These are phyloP conservation scores for Notamacropus eugenii DNA, from an alignment of 2,797 vertebrate genomes.

Conservation along the genomic window DNA sequence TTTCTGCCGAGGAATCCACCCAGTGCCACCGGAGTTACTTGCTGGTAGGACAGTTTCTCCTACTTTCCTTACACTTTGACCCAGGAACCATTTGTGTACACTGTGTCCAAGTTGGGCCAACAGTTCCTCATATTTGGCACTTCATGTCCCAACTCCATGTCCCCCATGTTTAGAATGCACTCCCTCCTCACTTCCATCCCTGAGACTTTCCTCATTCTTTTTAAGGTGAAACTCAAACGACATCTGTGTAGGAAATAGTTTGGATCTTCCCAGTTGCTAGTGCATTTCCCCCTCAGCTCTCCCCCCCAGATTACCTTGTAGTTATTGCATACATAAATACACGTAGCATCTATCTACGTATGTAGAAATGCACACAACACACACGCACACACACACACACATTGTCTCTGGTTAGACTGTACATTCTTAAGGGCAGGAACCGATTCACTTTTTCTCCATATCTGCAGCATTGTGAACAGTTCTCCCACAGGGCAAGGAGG, in stretches of 20 bases:
- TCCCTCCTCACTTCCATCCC: background rate
- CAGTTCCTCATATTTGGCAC: background rate
- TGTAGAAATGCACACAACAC: background rate
- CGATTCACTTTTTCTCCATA: background rate
- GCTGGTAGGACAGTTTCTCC: conserved; percentile 84
- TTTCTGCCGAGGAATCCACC: conserved; percentile 84
- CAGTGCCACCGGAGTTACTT: conserved; percentile 92
- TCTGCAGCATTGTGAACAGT: background rate
- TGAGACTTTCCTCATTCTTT: background rate
- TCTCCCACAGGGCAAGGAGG: background rate
- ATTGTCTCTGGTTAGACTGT: background rate
- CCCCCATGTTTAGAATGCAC: background rate
- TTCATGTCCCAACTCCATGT: background rate
- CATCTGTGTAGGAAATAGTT: background rate
- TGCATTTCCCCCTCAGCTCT: background rate
- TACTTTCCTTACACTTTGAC: background rate
- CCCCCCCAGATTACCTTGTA: background rate
- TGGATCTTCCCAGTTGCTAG: background rate
- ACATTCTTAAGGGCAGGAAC: background rate
- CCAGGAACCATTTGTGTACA: background rate
- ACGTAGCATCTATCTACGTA: rapidly evolving
- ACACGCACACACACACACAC: background rate
- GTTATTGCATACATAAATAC: background rate
- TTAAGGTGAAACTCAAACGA: background rate
- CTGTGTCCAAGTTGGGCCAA: background rate